Evolutionary conservation across 2,113 vertebrate species (phyloP), one percentile per base, ranked within the genome.

Genomic region (Saguinus imperator): DNA sequence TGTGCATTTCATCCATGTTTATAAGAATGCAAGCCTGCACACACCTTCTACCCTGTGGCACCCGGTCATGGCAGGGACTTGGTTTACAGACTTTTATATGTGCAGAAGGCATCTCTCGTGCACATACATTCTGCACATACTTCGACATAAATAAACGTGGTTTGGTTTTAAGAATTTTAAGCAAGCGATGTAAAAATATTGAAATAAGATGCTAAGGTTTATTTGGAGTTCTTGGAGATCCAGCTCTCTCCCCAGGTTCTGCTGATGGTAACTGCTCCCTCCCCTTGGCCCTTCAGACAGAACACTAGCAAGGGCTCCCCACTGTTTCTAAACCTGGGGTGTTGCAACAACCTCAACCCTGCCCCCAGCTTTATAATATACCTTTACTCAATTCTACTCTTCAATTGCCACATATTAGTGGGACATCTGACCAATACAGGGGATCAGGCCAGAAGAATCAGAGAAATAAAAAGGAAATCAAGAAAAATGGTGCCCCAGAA

Each of bases 61-160:
- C 27, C 37, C 8, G 6, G 0, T 16, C 29, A 0, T 4, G 40
- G 16, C n/a, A 6, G 45, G 52, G 57, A 16, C 91, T 3, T 17
- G 5, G 25, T 11, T 8, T 20, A 11, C 25, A 85, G 12, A 32
- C 6, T 35, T 35, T 1, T 32, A 5, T 8, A 0, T 35, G 1
- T 5, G 6, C 9, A 1, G 23, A 0, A 21, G 37, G 9, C 43
- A 11, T 32, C 21, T 16, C 37, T 64, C 1, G 0, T 1, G 6
- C 21, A 3, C 2, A 25, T 50, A 3, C 40, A 27, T 16, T 61
- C 61, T 8, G 27, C 23, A 5, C 11, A 1, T 37, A 35, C 37
- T 64, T 48, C 35, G 35, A 80, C 58, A 40, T 18, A 20, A 57
- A 55, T 35, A 76, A 85, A 64, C 21, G 9, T 17, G 5, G 25